Base-by-base conservation (phyloP, 92 coral and sea anemone species). In the Desmophyllum pertusum region DNA sequence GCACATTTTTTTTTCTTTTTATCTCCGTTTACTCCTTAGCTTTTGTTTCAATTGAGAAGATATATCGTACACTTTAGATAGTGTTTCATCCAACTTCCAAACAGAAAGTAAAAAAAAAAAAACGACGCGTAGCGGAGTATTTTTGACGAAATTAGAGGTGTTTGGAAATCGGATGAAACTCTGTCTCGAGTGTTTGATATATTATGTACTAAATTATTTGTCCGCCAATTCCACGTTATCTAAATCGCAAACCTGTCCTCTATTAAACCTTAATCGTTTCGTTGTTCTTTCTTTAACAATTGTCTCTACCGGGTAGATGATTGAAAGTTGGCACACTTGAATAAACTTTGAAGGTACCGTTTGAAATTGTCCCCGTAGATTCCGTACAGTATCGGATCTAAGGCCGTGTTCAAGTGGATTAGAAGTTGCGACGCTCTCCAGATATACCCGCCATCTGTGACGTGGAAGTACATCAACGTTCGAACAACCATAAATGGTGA, bases 391-490 rank as follows among this genome's bases (percentile, higher is more conserved):
- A 87, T 74, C 0, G 90, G 90, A 40, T 87, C 85, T 9, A 70
- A 38, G 17, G 73, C 90, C 6, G 90, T 78, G 79, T 82, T 78
- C 23, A 81, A 13, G 29, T 74, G 52, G 35, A 81, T 41, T 37
- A 87, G n/a, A 7, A 87, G 81, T 30, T 87, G 90, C 21, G 76
- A 59, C 23, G 53, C 86, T 72, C 85, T 73, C 90, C 90, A 87
- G 19, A 73, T 21, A 10, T 70, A 36, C 5, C 86, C 90, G 14
- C 66, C 90, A 40, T 37, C 62, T 6, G 55, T 50, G 29, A 87
- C 13, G 37, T 81, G 15, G 52, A 87, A 87, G 17, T 87, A 87
- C 61, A 81, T 73, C 77, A 87, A 29, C 69, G 85, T 73, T 73
- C 90, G 81, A 15, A 75, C 39, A 19, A 86, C 14, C 57, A 80